Evolutionary conservation across 1,140 invertebrate species (phyloP).

Genomic region (Drosophila quadrilineata): DNA sequence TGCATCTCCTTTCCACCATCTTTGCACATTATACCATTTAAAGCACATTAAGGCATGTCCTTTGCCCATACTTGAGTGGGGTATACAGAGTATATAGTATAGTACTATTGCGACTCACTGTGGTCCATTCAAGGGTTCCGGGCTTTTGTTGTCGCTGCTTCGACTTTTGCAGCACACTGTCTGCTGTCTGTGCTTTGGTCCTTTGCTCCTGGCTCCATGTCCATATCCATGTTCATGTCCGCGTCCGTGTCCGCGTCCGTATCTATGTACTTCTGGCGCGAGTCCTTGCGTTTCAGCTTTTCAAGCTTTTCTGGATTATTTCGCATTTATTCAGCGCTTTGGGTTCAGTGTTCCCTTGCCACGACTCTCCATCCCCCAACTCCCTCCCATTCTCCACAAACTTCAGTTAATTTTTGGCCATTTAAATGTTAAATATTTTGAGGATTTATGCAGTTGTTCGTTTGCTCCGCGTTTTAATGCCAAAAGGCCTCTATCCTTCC

Average conservation of each 20-base stretch:
- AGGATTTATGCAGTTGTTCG: conserved; percentile 49
- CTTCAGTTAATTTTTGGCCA: conserved; percentile 60
- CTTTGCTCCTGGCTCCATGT: too few relatives aligned
- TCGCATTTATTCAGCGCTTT: conserved; percentile 51
- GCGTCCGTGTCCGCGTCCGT: not conserved
- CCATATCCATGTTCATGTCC: not conserved
- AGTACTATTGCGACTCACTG: conserved; percentile 9
- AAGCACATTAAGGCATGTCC: conserved; percentile 61
- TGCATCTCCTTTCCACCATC: not conserved
- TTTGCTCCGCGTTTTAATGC: too few relatives aligned
- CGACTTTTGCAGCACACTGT: conserved; percentile 63
- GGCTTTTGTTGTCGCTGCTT: conserved; percentile 67
- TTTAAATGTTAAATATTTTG: conserved; percentile 73
- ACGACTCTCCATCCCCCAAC: not conserved
- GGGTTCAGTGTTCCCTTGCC: conserved; percentile 1
- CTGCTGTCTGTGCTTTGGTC: too few relatives aligned
- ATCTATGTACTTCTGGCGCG: conserved; percentile 7
- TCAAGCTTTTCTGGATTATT: conserved; percentile 66
- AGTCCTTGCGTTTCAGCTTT: conserved; percentile 30
- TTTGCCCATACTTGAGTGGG: conserved; percentile 25
- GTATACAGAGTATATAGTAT: conserved; percentile 19
- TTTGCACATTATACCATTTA: conserved; percentile 51
- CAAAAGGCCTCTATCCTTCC: not conserved
- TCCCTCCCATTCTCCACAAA: conserved; percentile 16
- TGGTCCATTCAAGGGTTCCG: conserved; percentile 49